Percentiles rank a stretch among this genome's conserved stretches.
phyloP scores from a whole-genome alignment of 2,797 vertebrate species.

The Propithecus deckenii region DNA sequence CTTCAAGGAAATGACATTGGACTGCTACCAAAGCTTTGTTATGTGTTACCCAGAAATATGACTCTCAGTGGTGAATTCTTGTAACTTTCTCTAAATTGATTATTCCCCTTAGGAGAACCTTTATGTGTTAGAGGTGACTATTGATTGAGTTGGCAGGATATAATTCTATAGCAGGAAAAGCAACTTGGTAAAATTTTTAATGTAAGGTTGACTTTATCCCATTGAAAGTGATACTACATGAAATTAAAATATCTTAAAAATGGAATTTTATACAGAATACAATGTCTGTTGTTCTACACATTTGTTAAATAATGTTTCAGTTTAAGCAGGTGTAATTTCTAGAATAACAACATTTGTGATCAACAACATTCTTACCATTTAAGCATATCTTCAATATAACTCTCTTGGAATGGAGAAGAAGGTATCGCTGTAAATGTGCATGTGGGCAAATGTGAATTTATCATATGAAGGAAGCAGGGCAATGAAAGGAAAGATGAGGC shows the following conservation, averaged over 20 bases:
- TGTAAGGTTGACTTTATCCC: not conserved
- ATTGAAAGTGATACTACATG: not conserved
- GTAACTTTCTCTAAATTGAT: slow-evolving; percentile 27
- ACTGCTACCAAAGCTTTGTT: slow-evolving; percentile 54
- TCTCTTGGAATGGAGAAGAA: not conserved
- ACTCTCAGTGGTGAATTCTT: slow-evolving; percentile 40
- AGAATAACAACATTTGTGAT: not conserved
- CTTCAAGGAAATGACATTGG: slow-evolving; percentile 48
- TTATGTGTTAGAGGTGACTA: slow-evolving; percentile 43
- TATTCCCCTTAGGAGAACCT: slow-evolving; percentile 27
- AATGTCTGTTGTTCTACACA: not conserved
- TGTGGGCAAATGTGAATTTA: not conserved
- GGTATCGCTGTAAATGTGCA: not conserved
- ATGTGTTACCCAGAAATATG: slow-evolving; percentile 52
- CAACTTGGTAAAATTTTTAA: not conserved
- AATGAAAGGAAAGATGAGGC: not conserved
- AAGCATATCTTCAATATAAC: not conserved
- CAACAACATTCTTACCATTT: not conserved
- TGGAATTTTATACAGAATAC: not conserved
- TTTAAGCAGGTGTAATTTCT: not conserved
- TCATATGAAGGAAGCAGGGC: not conserved
- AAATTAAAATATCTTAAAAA: slow-evolving; percentile 1
- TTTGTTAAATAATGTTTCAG: not conserved
- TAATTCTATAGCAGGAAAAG: slow-evolving; percentile 33
- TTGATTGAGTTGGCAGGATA: slow-evolving; percentile 23